Evolutionary conservation across 2,797 vertebrate species (phyloP).

Genomic region (Tachyglossus aculeatus): DNA sequence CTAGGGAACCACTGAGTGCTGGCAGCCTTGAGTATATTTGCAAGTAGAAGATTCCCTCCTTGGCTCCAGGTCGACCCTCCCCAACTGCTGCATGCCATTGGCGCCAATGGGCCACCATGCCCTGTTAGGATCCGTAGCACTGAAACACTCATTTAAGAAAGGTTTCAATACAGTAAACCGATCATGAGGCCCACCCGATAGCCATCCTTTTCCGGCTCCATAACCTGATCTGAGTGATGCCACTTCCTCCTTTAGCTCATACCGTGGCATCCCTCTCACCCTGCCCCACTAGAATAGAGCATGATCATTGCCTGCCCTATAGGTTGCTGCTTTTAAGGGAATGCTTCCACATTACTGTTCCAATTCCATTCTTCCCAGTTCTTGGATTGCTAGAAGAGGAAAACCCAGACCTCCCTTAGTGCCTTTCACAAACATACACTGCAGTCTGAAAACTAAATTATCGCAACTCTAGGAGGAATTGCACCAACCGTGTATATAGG

Average conservation of each 20-base stretch:
- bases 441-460: slow-evolving; percentile 48
- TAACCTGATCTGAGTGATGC: background rate
- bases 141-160: background rate
- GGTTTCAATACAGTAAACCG: background rate
- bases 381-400: slow-evolving; percentile 45
- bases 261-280: background rate
- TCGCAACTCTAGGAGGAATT: slow-evolving; percentile 29
- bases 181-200: background rate
- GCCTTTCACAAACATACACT: slow-evolving; percentile 66
- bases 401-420: slow-evolving; percentile 58
- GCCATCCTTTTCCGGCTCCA: slow-evolving; percentile 9
- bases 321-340: slow-evolving; percentile 9
- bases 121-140: background rate
- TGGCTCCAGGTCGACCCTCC: no score
- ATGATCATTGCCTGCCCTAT: slow-evolving; percentile 18
- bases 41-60: no score
- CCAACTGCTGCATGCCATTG: no score
- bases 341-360: slow-evolving; percentile 18
- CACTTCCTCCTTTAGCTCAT: background rate
- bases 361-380: slow-evolving; percentile 39
- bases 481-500: slow-evolving; percentile 24
- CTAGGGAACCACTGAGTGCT: no score
- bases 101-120: no score
- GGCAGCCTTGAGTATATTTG: no score
- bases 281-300: slow-evolving; percentile 20